Base-by-base conservation (phyloP, 92 coral and sea anemone genomes). In the Pocillopora meandrina region DNA sequence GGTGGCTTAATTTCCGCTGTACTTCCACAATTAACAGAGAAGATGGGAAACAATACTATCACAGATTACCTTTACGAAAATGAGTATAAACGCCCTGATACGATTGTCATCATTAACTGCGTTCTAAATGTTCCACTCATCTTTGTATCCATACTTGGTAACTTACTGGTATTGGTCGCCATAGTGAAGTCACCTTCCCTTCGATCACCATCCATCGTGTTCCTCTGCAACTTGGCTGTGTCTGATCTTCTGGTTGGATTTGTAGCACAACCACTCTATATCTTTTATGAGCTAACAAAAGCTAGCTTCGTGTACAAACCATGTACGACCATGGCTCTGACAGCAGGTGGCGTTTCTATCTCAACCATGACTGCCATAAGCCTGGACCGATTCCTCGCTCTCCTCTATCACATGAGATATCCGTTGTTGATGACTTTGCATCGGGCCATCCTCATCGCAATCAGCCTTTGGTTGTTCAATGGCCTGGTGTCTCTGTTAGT, bases 51-150 rank as follows among this genome's bases (percentile, higher is more conserved):
- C 72, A 67, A 23, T 23, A 67, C 72, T 11, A 47, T 20, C 8
- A 58, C 11, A 19, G 66, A 56, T 60, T 13, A 56, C 19, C 64
- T 75, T 11, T n/a, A 21, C 10, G 36, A 23, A 65, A 23, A 2
- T 14, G 33, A 67, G 36, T 9, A 67, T 12, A 26, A 26, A 26
- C 72, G 6, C 33, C 72, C 72, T 67, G 47, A 67, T 12, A 67
- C 72, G 12, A 26, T 26, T 67, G 72, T 67, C 36, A 67, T 67
- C 35, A 67, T 67, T 11, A 67, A 67, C 72, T 67, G 72, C 72
- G 47, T 67, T 18, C 42, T 67, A 12, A 67, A 67, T 67, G 19
- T 10, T 26, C 72, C 72, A 67, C 5, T 67, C 36, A 67, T 67
- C 36, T 15, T 67, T 42, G 3, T 67, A 26, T 26, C 72, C 47